These are phyloP conservation scores for Argyresthia albistria DNA, from an alignment of 2,888 invertebrate genomes.

Conservation along the genomic window DNA sequence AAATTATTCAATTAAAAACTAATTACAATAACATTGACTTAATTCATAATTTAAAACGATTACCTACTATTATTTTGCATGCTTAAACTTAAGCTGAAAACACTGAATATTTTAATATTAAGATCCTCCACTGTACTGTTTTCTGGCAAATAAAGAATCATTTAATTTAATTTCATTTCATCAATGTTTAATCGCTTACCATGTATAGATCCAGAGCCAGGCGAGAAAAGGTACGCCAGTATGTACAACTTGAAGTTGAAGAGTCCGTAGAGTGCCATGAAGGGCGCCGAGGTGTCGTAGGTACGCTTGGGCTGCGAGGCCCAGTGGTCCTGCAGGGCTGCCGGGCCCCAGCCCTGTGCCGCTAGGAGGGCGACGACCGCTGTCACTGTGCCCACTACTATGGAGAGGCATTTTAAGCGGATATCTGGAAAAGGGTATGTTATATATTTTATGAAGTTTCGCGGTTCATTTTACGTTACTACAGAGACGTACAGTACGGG, in stretches of 20 bases:
- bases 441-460: no score
- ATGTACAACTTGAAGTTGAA: conserved; percentile 95
- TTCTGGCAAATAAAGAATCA: no score
- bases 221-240: conserved; percentile 95
- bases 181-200: conserved; percentile 69
- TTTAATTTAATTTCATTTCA: no score
- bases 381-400: conserved; percentile 86
- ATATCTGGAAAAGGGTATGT: conserved; percentile 82
- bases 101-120: no score
- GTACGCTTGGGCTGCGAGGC: conserved; percentile 89
- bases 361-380: conserved; percentile 83
- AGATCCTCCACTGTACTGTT: no score
- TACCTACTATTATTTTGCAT: no score
- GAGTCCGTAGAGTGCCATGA: conserved; percentile 95
- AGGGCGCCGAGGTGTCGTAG: conserved; percentile 93
- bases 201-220: conserved; percentile 84
- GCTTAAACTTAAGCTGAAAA: no score
- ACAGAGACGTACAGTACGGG: no score
- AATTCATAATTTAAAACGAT: no score
- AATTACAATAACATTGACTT: no score
- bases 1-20: no score
- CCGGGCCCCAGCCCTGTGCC: conserved; percentile 88
- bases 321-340: conserved; percentile 94
- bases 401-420: conserved; percentile 90
- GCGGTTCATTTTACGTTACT: no score